These are phyloP conservation scores for Metallyticus violacea DNA, from an alignment of 2,888 invertebrate species.

Conservation along the genomic window DNA sequence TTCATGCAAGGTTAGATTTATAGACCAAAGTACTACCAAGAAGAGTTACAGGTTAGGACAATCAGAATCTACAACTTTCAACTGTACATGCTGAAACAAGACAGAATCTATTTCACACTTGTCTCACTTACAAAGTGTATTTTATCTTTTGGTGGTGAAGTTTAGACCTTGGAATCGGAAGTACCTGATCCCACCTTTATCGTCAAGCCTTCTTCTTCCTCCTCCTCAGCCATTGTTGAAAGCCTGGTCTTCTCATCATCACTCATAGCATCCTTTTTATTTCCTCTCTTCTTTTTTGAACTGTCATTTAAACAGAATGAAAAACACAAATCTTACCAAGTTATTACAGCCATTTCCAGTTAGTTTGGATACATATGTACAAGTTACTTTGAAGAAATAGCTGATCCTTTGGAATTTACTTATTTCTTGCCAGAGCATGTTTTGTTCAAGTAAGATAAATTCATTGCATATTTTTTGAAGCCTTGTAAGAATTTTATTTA, in stretches of 20 bases:
- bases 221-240: slow-evolving; percentile 84
- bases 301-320: slow-evolving; percentile 21
- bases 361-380: neutral
- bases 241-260: slow-evolving; percentile 61
- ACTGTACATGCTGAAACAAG: neutral
- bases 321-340: neutral
- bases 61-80: neutral
- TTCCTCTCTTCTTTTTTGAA: slow-evolving; percentile 66
- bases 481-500: neutral
- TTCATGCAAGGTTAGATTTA: neutral
- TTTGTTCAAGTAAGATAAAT: neutral
- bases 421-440: neutral
- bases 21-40: neutral
- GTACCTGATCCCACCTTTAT: slow-evolving; percentile 56
- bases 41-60: neutral
- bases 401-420: neutral
- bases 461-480: too few relatives aligned
- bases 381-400: too few relatives aligned
- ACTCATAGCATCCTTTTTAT: slow-evolving; percentile 60
- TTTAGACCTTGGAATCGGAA: slow-evolving; percentile 33
- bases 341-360: slow-evolving; percentile 4
- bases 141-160: neutral
- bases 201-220: slow-evolving; percentile 64
- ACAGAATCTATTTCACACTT: neutral
- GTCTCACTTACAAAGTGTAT: slow-evolving; percentile 17